Base-by-base conservation (phyloP, 2,797 vertebrate genomes). In the Phalloptychus januarius region DNA sequence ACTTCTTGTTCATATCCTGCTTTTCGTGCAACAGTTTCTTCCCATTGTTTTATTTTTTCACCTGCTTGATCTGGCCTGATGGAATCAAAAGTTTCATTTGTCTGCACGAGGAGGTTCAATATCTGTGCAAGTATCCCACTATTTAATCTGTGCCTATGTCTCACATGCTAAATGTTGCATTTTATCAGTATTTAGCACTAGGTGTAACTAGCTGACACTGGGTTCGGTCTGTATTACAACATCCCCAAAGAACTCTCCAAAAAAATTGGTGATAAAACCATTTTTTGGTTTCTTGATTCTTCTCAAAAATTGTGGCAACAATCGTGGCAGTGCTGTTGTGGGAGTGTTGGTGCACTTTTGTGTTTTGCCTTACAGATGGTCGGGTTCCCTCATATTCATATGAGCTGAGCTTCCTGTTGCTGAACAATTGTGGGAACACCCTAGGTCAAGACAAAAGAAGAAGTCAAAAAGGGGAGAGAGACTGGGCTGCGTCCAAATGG, bases 391-490 rank as follows among this genome's bases (percentile, higher is more conserved):
- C 83, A 94, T 95, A 96, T 96, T 97, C 95, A 96, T 96, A 96
- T 95, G 92, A 93, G 94, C 95, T 82, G 84, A 74, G 89, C 73
- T 94, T 94, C 93, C 91, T 94, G 91, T 75, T 7, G 48, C 77
- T 94, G 94, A 97, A 99, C 98, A 99, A 98, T 99, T 91, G 97
- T 98, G 97, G 97, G 97, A 98, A 98, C 96, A 88, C 75, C 92
- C 92, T 89, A 92, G 93, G 92, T 92, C 91, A 91, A 88, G 91
- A 94, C 90, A 93, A 91, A 92, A 89, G 91, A 82, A 93, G 82
- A 94, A 94, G 95, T 89, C 91, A 86, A 88, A 82, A 73, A 81
- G 69, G 81, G 74, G 69, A 80, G 76, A 91, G 89, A 93, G 93
- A 94, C 87, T 95, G 95, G 94, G 92, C 93, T 95, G 87, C 93